Evolutionary conservation across 2,888 invertebrate genomes (phyloP), one percentile per base, ranked within the genome.

Genomic region (Lumbricus terrestris): DNA sequence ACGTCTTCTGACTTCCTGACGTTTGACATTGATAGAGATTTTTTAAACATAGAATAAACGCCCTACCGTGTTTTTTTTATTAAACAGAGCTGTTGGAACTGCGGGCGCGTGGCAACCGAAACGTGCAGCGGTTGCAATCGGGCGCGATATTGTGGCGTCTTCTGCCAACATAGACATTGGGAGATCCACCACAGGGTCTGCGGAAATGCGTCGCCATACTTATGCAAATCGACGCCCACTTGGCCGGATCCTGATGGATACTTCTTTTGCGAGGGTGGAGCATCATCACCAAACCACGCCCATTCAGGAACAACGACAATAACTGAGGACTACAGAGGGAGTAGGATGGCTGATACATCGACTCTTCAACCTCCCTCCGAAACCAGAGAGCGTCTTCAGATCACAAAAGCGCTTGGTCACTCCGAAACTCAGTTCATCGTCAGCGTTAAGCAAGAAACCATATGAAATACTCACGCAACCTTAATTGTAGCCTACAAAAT

Each of bases 141-240:
- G 92, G 98, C 98, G 4, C 96, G 98, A 82, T 98, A 98, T 95
- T 98, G 98, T 95, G 97, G 98, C 35, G 97, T 98, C 90, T 98
- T 98, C 95, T 98, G 98, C 94, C 98, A 98, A 94, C 98, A 98
- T 95, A 98, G 98, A 95, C 98, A 98, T 95, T 98, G 98, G 98
- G 98, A 98, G 95, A 97, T 97, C 94, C 98, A 98, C 93, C 97
- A 97, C 94, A 94, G 93, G 91, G 94, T 94, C 18, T 95, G 95
- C 92, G 94, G 94, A 34, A 40, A 37, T 0, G 69, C 69, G 69
- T 69, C n/a, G 8, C 69, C 69, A 6, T n/a, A n/a, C n/a, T 69
- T n/a, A 69, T 69, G 69, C 69, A n/a, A 69, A n/a, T n/a, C 69
- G 29, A 29, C 69, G 69, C 29, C 69, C 69, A 69, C n/a, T 69